phyloP scores from a whole-genome alignment of 1,140 invertebrate species.

The Anastrepha obliqua region DNA sequence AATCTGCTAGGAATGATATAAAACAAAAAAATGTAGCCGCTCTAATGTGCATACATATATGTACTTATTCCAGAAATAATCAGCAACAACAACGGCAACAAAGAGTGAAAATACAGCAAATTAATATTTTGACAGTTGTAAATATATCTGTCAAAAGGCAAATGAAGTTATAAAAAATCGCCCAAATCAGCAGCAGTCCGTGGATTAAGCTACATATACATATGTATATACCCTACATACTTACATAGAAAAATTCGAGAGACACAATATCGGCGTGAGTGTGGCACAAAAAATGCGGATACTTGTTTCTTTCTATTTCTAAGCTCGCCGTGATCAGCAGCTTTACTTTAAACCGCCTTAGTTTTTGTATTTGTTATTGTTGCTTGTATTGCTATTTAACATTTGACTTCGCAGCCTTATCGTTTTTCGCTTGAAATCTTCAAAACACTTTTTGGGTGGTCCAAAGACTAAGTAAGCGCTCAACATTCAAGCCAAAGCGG shows the following conservation, averaged over 20 bases:
- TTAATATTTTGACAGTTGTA: conserved; percentile 73
- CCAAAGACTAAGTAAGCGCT: background rate
- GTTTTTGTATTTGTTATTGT: background rate
- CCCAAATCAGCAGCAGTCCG: conserved; percentile 57
- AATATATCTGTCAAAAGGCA: conserved; percentile 72
- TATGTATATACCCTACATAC: too few relatives aligned
- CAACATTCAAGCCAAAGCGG: conserved; percentile 3
- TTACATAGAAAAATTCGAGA: too few relatives aligned
- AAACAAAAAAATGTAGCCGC: too few relatives aligned
- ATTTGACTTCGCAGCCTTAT: conserved; percentile 40
- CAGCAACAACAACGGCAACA: background rate
- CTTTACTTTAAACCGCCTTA: background rate
- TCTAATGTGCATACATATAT: background rate
- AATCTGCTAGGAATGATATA: too few relatives aligned
- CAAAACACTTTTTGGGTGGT: conserved; percentile 47
- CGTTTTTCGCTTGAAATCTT: conserved; percentile 45
- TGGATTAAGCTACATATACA: background rate
- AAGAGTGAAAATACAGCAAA: background rate
- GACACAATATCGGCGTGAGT: too few relatives aligned
- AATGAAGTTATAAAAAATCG: conserved; percentile 73
- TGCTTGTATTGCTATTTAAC: conserved; percentile 16
- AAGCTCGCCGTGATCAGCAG: conserved; percentile 22
- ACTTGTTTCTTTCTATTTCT: conserved; percentile 64
- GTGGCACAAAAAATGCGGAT: conserved; percentile 66
- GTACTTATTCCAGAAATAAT: background rate